A percentile compares a stretch with the other conserved stretches of the same genome.
phyloP scores from a whole-genome alignment of 2,797 vertebrate species.

The Malurus leucopterus region DNA sequence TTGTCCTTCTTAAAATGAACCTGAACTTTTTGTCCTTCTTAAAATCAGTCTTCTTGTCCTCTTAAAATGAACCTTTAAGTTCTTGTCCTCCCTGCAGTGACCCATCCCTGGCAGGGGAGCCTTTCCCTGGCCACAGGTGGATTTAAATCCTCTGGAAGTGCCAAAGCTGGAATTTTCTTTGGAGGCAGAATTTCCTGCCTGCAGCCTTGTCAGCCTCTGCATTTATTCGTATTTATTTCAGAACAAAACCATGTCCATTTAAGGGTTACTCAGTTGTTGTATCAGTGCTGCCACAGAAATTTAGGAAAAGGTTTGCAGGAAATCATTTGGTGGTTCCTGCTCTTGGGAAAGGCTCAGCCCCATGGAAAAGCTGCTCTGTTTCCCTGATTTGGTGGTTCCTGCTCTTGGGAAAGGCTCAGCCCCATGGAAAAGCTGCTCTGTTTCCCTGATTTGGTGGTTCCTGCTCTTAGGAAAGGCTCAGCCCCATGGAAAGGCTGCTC shows the following conservation, averaged over 20 bases:
- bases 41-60: too few relatives aligned
- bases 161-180: not conserved
- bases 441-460: not conserved
- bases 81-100: not conserved
- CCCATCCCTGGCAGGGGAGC: not conserved
- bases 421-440: accelerated
- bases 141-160: not conserved
- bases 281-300: accelerated
- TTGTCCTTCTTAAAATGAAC: too few relatives aligned
- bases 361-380: not conserved
- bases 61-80: too few relatives aligned
- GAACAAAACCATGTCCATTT: accelerated
- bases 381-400: not conserved
- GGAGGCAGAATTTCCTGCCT: not conserved
- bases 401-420: not conserved
- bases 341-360: not conserved
- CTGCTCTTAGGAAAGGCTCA: not conserved
- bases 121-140: not conserved
- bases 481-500: accelerated
- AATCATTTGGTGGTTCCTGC: not conserved
- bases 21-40: too few relatives aligned
- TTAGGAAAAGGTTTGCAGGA: not conserved
- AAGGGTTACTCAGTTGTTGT: accelerated
- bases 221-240: accelerated
- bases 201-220: accelerated